These are phyloP conservation scores for Crotophaga sulcirostris DNA, from an alignment of 2,113 vertebrate genomes.

Conservation along the genomic window DNA sequence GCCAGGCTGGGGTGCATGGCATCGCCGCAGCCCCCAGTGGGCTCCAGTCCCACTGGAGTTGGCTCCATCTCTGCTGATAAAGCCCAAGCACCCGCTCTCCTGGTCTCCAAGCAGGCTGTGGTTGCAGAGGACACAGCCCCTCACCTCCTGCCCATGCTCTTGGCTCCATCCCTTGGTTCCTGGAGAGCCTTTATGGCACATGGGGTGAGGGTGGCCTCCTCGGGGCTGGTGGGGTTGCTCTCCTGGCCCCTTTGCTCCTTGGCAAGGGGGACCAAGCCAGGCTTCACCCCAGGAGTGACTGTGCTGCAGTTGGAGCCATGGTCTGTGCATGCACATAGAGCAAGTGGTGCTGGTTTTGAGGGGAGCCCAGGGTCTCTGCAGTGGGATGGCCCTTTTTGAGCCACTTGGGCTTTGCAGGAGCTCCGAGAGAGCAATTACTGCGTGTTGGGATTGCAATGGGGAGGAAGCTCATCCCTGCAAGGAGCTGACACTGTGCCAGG, in stretches of 20 bases:
- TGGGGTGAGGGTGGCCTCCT: background rate
- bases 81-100: accelerated
- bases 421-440: background rate
- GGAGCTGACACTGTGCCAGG: background rate
- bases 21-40: accelerated
- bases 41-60: background rate
- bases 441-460: background rate
- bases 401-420: background rate
- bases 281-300: too few species aligned
- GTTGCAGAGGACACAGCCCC: background rate
- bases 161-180: background rate
- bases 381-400: accelerated
- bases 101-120: background rate
- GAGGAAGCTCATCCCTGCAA: background rate
- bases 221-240: background rate
- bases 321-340: accelerated
- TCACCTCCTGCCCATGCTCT: too few species aligned
- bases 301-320: accelerated
- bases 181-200: background rate
- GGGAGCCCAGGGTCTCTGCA: background rate
- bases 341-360: accelerated
- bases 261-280: background rate
- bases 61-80: background rate
- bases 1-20: accelerated
- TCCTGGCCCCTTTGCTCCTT: background rate